These are phyloP conservation scores for Leptestheria dahalacensis DNA, from an alignment of 1,140 invertebrate genomes.

Conservation along the genomic window DNA sequence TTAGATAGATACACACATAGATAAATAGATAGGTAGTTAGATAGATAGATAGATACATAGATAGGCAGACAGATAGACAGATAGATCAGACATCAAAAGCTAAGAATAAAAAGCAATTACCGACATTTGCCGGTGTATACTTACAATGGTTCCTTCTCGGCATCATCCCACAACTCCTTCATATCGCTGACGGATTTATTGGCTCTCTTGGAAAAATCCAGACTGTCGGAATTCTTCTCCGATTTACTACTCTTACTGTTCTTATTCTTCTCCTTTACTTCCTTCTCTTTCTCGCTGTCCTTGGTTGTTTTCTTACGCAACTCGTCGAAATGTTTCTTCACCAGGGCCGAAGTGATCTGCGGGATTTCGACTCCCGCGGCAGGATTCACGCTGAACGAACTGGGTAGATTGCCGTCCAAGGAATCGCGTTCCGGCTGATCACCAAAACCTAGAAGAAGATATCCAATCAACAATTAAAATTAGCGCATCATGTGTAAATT, in stretches of 20 bases:
- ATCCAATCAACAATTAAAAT: not conserved
- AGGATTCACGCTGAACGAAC: not conserved
- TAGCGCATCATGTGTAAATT: not conserved
- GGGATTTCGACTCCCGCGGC: not conserved
- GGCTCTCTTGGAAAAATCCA: not conserved
- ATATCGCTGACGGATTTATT: not conserved
- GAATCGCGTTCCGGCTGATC: slow-evolving; percentile 37
- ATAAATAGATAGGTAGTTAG: no score
- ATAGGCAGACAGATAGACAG: no score
- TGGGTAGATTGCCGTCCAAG: slow-evolving; percentile 31
- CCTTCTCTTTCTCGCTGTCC: not conserved
- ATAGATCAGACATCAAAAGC: no score
- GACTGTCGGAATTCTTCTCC: not conserved
- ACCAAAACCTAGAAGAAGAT: slow-evolving; percentile 28
- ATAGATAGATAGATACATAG: no score
- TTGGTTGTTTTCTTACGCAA: not conserved
- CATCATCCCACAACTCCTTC: not conserved
- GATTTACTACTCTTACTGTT: not conserved
- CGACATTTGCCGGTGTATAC: no score
- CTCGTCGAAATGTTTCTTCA: not conserved
- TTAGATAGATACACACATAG: no score
- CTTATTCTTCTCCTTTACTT: not conserved
- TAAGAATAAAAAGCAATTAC: no score
- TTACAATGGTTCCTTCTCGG: not conserved
- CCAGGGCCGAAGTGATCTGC: not conserved